Evolutionary conservation across 2,797 vertebrate genomes (phyloP), one percentile per base, ranked within the genome.

Genomic region (Acomys russatus): DNA sequence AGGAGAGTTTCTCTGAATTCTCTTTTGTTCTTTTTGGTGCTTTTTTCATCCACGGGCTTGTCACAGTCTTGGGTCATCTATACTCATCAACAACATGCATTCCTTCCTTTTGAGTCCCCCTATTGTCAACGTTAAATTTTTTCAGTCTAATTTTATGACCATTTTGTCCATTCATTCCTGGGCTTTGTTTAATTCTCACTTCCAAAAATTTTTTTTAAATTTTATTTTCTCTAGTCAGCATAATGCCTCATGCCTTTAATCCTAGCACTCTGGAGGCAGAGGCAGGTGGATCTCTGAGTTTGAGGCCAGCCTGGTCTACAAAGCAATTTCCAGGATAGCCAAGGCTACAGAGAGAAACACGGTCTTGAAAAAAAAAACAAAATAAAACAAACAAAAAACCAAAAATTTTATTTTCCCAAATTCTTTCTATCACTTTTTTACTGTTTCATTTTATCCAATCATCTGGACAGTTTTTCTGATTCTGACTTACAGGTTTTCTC

Each of bases 171-270:
- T 17, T 90, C 30, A 71, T 11, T 78, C 9, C 23, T 38, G 8
- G 51, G 17, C 61, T 68, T 88, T 84, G n/a, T 56, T 87, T 83
- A 91, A 51, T 88, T 95, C 71, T 95, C 79, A 94, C 51, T 83
- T 59, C 25, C 63, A 63, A 92, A 90, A 71, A 51, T 59, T 38
- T 70, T 54, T 76, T 38, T 18, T 35, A 76, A 77, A 51, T 33
- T 66, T 85, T 20, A 15, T 68, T 85, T 51, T 85, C 20, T 44
- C 30, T 68, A 51, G 64, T 10, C 28, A 51, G 61, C 9, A 8
- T n/a, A 20, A 20, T 70, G 7, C 30, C 15, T 3, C 2, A 86
- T 2, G 12, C 22, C 11, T 86, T 86, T 86, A 70, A 54, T 86
- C 30, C 64, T 20, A 70, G 44, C 7, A 23, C 83, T 86, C 7